Evolutionary conservation across 2,113 vertebrate genomes (phyloP).

Genomic region (Leucoraja erinaceus): DNA sequence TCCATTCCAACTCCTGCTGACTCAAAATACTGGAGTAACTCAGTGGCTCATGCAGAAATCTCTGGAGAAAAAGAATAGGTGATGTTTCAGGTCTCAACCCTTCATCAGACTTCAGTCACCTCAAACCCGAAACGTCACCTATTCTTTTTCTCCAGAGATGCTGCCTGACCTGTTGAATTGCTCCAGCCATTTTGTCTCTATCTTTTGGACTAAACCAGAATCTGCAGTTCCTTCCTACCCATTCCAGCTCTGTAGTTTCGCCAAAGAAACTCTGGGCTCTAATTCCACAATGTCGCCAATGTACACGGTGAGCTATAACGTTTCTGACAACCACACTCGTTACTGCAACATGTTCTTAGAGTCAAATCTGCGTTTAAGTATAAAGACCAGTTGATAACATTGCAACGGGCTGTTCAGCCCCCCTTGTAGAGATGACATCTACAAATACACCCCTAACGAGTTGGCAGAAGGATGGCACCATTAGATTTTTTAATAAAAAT

Average conservation of each 20-base stretch:
- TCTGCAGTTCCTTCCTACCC: too few relatives aligned
- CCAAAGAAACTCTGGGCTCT: neutral
- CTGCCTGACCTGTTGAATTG: too few relatives aligned
- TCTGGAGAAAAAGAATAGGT: too few relatives aligned
- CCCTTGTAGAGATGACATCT: neutral
- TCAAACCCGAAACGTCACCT: too few relatives aligned
- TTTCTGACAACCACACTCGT: neutral
- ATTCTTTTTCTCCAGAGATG: too few relatives aligned
- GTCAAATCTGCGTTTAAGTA: neutral
- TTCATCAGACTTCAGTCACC: too few relatives aligned
- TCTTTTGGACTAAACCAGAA: too few relatives aligned
- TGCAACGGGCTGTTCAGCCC: neutral
- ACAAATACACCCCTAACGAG: neutral
- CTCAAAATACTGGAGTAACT: too few relatives aligned
- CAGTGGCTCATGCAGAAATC: too few relatives aligned
- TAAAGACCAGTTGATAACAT: neutral
- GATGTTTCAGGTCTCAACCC: too few relatives aligned
- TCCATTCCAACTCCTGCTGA: neutral
- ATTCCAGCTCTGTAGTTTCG: neutral
- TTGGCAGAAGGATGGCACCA: neutral
- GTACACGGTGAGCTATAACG: neutral
- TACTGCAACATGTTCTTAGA: neutral
- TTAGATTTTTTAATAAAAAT: conserved; percentile 21
- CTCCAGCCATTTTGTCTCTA: too few relatives aligned
- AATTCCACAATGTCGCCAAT: neutral